A percentile compares a stretch with the other conserved stretches of the same genome.
Evolutionary conservation across 2,797 vertebrate species (phyloP).

Genomic region (Semaprochilodus insignis): DNA sequence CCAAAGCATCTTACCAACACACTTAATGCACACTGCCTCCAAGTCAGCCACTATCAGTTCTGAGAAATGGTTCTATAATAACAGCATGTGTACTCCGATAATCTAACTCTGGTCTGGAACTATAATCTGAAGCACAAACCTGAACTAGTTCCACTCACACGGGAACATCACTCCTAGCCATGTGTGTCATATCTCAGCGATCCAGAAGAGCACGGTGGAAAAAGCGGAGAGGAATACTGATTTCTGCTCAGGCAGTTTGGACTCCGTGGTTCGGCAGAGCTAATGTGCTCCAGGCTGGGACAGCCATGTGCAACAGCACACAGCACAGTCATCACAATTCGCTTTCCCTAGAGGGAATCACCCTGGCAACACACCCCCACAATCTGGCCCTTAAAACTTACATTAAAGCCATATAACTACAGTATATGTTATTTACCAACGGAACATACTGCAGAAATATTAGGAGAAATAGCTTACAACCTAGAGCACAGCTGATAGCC

Average conservation of each 20-base stretch:
- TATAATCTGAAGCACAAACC: slow-evolving; percentile 17
- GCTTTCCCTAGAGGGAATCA: slow-evolving; percentile 16
- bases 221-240: slow-evolving; percentile 68
- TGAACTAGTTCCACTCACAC: slow-evolving; percentile 15
- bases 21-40: not conserved
- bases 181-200: slow-evolving; percentile 10
- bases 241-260: slow-evolving; percentile 51
- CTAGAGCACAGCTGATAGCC: too few species aligned
- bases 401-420: not conserved
- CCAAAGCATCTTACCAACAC: not conserved
- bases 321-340: slow-evolving; percentile 67
- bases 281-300: slow-evolving; percentile 13
- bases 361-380: not conserved
- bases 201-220: slow-evolving; percentile 9
- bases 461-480: not conserved
- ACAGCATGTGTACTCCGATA: not conserved
- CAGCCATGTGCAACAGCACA: slow-evolving; percentile 58
- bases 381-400: not conserved
- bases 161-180: not conserved
- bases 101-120: not conserved
- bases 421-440: not conserved
- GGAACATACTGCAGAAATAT: not conserved
- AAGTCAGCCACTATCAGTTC: not conserved
- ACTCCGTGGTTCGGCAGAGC: not conserved
- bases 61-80: not conserved